These are phyloP conservation scores for human DNA, from an alignment of 2,113 vertebrate genomes.

Conservation along the genomic window DNA sequence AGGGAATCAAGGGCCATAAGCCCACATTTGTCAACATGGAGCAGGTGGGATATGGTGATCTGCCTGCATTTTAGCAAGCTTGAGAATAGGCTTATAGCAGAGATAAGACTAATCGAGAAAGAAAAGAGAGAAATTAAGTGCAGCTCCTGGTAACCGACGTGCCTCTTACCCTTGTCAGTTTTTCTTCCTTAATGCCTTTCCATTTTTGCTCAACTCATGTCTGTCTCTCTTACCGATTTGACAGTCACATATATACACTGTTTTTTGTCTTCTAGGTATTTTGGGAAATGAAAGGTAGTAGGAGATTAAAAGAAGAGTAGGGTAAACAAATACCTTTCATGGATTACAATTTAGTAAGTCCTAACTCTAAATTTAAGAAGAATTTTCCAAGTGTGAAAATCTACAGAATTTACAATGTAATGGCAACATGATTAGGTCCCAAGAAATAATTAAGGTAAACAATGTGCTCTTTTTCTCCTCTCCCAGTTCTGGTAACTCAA, in stretches of 20 bases:
- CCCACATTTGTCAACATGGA: background rate
- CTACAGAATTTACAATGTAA: background rate
- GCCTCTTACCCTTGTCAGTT: background rate
- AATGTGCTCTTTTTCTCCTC: background rate
- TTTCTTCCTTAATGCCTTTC: background rate
- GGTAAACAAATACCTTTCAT: background rate
- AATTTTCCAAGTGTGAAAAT: constrained; percentile 30
- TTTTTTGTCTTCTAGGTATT: background rate
- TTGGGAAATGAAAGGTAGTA: background rate
- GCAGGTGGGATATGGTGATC: background rate
- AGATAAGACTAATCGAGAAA: background rate
- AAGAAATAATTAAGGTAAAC: constrained; percentile 36
- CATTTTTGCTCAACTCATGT: background rate
- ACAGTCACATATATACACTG: background rate
- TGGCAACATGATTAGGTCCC: background rate
- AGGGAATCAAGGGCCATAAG: background rate
- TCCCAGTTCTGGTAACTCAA: constrained; percentile 61
- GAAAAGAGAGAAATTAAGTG: background rate
- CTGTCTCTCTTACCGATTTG: background rate
- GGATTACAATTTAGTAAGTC: background rate
- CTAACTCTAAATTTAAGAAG: background rate
- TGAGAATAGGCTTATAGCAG: background rate
- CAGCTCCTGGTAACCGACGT: background rate
- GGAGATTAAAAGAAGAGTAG: background rate
- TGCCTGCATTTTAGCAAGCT: background rate